Percentiles rank a stretch among this genome's conserved stretches.
phyloP scores from a whole-genome alignment of 2,113 vertebrate species.

The Hippocampus barbouri region DNA sequence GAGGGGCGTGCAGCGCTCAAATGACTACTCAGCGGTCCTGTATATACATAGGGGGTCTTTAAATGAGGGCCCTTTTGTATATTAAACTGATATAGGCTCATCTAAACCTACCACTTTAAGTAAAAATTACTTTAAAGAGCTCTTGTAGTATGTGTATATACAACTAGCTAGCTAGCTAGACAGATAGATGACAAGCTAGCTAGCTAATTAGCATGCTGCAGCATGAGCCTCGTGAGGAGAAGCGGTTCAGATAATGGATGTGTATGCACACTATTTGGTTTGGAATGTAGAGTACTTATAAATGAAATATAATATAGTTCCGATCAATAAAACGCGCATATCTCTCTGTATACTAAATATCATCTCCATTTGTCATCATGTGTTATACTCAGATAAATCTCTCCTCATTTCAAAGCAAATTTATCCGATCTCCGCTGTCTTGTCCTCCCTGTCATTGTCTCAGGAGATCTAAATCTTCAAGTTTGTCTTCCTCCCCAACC shows the following conservation, averaged over 20 bases:
- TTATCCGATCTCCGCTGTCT: conserved; percentile 28
- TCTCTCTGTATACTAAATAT: conserved; percentile 27
- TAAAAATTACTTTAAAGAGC: neutral
- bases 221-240: no score
- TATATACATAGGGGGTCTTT: conserved; percentile 51
- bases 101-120: neutral
- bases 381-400: conserved; percentile 10
- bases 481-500: conserved; percentile 19
- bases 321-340: neutral
- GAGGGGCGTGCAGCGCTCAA: conserved; percentile 28
- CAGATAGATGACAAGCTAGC: no score
- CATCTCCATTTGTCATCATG: conserved; percentile 33
- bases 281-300: neutral
- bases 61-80: conserved; percentile 38
- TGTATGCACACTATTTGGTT: neutral
- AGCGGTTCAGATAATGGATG: no score
- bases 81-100: no score
- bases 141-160: neutral
- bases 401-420: conserved; percentile 25
- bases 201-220: no score
- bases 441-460: neutral
- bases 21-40: conserved; percentile 44
- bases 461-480: neutral
- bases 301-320: neutral
- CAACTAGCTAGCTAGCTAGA: no score